Evolutionary conservation across 2,888 invertebrate species (phyloP).

Genomic region (Notodonta dromedarius): DNA sequence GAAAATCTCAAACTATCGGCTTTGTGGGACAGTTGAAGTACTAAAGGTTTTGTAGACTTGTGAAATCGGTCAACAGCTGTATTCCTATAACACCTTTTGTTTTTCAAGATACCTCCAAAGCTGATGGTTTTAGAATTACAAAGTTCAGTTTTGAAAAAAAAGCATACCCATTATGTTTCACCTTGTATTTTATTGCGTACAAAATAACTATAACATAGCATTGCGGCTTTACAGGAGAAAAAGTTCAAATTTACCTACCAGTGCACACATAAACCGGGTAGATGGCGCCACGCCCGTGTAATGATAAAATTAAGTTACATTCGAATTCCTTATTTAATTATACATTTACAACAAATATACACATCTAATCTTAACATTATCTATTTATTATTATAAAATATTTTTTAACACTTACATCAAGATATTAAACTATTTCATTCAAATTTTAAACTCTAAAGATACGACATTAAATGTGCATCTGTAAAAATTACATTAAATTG

Average conservation of each 20-base stretch:
- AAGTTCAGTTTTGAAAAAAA: too few species aligned
- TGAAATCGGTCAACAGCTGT: too few species aligned
- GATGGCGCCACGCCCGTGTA: not conserved
- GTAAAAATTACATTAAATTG: conserved; percentile 7
- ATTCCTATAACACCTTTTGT: too few species aligned
- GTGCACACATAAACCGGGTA: not conserved
- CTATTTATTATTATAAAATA: conserved; percentile 50
- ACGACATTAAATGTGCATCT: conserved; percentile 53
- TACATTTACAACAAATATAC: conserved; percentile 61
- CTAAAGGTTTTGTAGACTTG: too few species aligned
- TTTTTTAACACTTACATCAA: conserved; percentile 53
- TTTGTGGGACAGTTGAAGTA: too few species aligned
- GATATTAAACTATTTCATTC: conserved; percentile 60
- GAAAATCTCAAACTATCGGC: too few species aligned
- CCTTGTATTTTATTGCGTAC: too few species aligned
- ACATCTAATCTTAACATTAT: conserved; percentile 51
- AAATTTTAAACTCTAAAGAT: conserved; percentile 34
- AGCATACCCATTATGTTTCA: too few species aligned
- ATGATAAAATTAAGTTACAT: not conserved
- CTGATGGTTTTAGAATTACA: too few species aligned
- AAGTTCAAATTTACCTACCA: not conserved
- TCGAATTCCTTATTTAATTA: not conserved
- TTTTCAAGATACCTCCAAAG: too few species aligned
- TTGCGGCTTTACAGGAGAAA: too few species aligned
- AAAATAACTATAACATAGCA: too few species aligned